Evolutionary conservation across 37 sponge, comb jelly and placozoan genomes (phyloP), one percentile per base, ranked within the genome.

Genomic region (Lycopodina hypogea): DNA sequence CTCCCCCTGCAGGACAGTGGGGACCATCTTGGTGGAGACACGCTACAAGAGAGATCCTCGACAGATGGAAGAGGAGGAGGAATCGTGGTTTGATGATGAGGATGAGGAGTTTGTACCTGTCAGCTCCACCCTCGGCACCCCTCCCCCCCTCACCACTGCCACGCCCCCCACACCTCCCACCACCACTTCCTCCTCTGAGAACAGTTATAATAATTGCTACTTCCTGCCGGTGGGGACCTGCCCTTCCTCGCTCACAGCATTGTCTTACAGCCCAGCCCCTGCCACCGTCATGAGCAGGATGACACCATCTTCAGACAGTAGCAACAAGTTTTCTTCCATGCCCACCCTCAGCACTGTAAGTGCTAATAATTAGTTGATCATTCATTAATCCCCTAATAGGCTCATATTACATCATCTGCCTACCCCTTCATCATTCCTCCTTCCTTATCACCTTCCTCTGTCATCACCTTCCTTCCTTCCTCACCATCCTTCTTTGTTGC

Each of bases 71-170:
- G 94, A 94, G 53, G 92, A 94, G 11, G 97, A 97, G 73, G 97
- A 97, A 81, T 74, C 76, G 56, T 97, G 92, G 87, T 97, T 97
- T 86, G 81, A 90, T 38, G 91, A 93, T 0, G 97, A 97, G 38
- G 92, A 88, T 23, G 92, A 92, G 26, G 89, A 84, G 60, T 65
- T 42, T 15, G 60, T 65, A 37, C 42, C 71, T 24, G 34, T 53
- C 69, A 52, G 52, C 6, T 0, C 73, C 53, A 24, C 66, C 17
- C 29, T 23, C 39, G 23, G 3, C 58, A 40, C 62, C 8, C 53
- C 66, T 9, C 63, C 29, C 29, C 69, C 23, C 30, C 24, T 41
- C 40, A 14, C 81, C 72, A 33, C 40, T 19, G 35, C 45, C 42
- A 40, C 70, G 1, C 42, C 45, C 42, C 2, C 36, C 1, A 22